A percentile compares a stretch with the other conserved stretches of the same genome.
These are phyloP conservation scores for Mormoops blainvillei DNA, from an alignment of 2,113 vertebrate species.

Conservation along the genomic window DNA sequence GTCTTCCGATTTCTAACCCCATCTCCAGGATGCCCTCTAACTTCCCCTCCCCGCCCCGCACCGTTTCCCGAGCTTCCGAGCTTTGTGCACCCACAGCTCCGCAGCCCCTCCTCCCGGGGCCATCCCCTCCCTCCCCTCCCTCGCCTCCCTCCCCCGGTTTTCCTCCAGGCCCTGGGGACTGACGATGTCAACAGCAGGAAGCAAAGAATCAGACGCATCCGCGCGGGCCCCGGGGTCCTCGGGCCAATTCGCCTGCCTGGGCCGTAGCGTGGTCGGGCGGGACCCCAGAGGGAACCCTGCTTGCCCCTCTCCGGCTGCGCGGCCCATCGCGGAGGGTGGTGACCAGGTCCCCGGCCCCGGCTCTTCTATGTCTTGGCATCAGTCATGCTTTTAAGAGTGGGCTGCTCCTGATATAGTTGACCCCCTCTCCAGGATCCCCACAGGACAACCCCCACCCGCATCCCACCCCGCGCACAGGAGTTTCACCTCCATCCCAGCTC, in stretches of 20 bases:
- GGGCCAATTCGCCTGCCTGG: too few species aligned
- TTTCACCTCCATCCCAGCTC: background rate
- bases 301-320: background rate
- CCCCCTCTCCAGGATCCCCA: background rate
- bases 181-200: background rate
- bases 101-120: background rate
- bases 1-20: background rate
- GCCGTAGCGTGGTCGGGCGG: background rate
- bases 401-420: background rate
- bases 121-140: too few species aligned
- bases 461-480: background rate
- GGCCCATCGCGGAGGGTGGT: fast-evolving
- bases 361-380: background rate
- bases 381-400: background rate
- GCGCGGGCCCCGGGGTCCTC: background rate
- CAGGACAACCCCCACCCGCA: too few species aligned
- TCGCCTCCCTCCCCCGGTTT: fast-evolving
- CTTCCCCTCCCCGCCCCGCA: background rate
- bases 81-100: background rate
- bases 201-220: background rate
- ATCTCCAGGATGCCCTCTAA: background rate
- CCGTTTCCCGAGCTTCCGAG: background rate
- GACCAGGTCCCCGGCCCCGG: background rate
- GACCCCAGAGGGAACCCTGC: background rate
- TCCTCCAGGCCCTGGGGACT: background rate